Percentiles rank a stretch among this genome's conserved stretches.
phyloP scores from a whole-genome alignment of 1,140 invertebrate species.

The Dinothrombium tinctorium region DNA sequence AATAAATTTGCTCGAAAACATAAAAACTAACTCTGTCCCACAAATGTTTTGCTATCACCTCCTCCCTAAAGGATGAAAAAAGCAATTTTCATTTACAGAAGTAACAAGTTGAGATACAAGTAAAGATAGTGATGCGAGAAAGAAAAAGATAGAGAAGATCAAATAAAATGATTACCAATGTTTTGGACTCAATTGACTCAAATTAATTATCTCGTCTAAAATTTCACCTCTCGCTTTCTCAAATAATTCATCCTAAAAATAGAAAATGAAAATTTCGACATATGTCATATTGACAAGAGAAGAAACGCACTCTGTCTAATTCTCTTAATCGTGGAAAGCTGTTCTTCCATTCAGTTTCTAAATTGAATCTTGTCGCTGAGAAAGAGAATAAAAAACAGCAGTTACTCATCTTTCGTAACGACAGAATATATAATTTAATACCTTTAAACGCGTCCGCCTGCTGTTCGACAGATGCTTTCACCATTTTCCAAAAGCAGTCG shows the following conservation, averaged over 20 bases:
- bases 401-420: neutral
- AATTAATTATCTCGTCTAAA: constrained; percentile 83
- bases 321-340: constrained; percentile 81
- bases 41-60: constrained; percentile 44
- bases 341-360: constrained; percentile 99
- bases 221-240: constrained; percentile 86
- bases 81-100: too few relatives aligned
- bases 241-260: constrained; percentile 61
- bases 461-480: constrained; percentile 87
- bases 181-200: constrained; percentile 68
- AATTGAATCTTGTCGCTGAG: constrained; percentile 85
- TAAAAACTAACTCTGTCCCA: constrained; percentile 72
- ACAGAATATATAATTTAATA: constrained; percentile 22
- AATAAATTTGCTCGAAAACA: constrained; percentile 83
- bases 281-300: constrained; percentile 5
- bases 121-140: too few relatives aligned
- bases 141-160: neutral
- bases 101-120: too few relatives aligned
- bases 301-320: constrained; percentile 41
- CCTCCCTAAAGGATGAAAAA: constrained; percentile 35
- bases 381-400: too few relatives aligned
- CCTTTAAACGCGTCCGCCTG: constrained; percentile 91
- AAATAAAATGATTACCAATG: constrained; percentile 34
- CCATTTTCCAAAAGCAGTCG: constrained; percentile 99
- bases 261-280: constrained; percentile 4